A percentile compares a stretch with the other conserved stretches of the same genome.
Evolutionary conservation across 1,140 invertebrate genomes (phyloP).

Genomic region (Notospermus geniculatus): DNA sequence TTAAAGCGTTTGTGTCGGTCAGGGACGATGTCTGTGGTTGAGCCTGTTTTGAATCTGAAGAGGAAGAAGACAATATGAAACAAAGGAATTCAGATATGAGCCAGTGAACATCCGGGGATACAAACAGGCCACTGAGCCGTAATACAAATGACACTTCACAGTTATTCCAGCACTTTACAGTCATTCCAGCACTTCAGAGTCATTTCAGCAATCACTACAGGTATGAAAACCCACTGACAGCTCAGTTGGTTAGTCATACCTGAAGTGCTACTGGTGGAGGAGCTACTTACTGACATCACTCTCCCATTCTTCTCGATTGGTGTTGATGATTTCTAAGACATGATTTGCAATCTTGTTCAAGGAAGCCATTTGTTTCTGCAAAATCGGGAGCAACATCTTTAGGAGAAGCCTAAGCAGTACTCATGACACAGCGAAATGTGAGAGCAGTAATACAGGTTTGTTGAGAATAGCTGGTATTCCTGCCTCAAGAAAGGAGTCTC

Average conservation of each 20-base stretch:
- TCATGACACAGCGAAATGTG: not conserved
- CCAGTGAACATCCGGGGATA: not conserved
- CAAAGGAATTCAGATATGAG: too few relatives aligned
- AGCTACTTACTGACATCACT: conserved; percentile 71
- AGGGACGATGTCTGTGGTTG: conserved; percentile 78
- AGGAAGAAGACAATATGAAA: conserved; percentile 8
- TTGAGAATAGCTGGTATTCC: not conserved
- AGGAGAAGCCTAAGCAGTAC: too few relatives aligned
- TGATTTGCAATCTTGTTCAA: conserved; percentile 90
- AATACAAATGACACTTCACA: too few relatives aligned
- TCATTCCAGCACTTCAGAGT: too few relatives aligned
- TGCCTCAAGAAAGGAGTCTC: too few relatives aligned
- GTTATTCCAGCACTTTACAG: too few relatives aligned
- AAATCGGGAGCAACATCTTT: conserved; percentile 26
- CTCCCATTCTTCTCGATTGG: conserved; percentile 90
- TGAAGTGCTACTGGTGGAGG: too few relatives aligned
- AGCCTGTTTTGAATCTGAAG: conserved; percentile 64
- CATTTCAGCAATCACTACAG: too few relatives aligned
- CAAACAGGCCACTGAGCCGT: too few relatives aligned
- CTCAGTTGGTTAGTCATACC: too few relatives aligned
- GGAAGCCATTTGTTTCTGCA: conserved; percentile 85
- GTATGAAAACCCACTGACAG: too few relatives aligned
- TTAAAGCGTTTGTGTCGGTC: conserved; percentile 81
- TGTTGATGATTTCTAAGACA: conserved; percentile 85
- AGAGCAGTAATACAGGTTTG: not conserved